Conservation (phyloP, 2,888 invertebrate species). For the Spilarctia lutea region DNA sequence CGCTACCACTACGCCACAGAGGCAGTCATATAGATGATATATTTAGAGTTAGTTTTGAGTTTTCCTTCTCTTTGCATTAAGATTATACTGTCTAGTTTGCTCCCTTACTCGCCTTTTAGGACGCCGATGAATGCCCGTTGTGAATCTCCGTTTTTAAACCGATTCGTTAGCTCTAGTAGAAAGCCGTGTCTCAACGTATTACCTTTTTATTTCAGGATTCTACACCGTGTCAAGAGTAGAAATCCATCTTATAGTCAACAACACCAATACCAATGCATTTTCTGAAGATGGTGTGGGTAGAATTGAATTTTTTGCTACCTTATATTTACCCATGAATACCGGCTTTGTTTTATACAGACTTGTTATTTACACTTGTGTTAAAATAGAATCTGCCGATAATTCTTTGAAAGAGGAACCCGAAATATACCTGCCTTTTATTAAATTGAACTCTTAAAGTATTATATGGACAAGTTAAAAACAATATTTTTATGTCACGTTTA, state of each 20-base stretch:
- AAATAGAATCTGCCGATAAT: not conserved
- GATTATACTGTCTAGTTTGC: too few species aligned
- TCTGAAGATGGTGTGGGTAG: slow-evolving; percentile 67
- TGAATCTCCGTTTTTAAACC: too few species aligned
- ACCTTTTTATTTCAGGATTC: slow-evolving; percentile 42
- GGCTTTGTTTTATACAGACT: slow-evolving; percentile 65
- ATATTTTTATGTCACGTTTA: not conserved
- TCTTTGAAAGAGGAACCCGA: not conserved
- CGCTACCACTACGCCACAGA: too few species aligned
- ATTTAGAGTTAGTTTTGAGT: too few species aligned
- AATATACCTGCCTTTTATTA: slow-evolving; percentile 36
- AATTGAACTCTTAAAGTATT: not conserved
- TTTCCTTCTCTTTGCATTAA: too few species aligned
- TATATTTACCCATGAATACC: slow-evolving; percentile 66
- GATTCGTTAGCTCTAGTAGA: not conserved
- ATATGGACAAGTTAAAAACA: not conserved
- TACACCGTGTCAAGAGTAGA: slow-evolving; percentile 66
- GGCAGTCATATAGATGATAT: too few species aligned
- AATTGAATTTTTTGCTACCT: slow-evolving; percentile 62
- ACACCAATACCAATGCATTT: slow-evolving; percentile 67
- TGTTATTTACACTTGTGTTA: slow-evolving; percentile 64
- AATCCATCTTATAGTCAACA: slow-evolving; percentile 68
- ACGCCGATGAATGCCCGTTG: too few species aligned
- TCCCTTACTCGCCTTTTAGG: too few species aligned
- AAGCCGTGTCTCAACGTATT: not conserved